A percentile compares a stretch with the other conserved stretches of the same genome.
phyloP scores from a whole-genome alignment of 1,140 invertebrate species.

The Caerostris extrusa region DNA sequence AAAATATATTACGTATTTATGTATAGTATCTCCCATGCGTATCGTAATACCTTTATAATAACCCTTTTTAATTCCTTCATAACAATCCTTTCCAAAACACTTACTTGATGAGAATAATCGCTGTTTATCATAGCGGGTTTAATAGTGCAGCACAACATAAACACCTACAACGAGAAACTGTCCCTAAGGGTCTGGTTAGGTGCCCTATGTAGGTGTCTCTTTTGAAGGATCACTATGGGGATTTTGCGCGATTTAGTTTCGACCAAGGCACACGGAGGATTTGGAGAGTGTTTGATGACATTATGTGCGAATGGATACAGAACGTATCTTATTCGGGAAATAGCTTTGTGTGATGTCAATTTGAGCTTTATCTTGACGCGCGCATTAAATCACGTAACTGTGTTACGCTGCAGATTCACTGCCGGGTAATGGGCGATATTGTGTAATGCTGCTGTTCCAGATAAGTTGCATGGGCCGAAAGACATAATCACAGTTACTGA shows the following conservation, averaged over 20 bases:
- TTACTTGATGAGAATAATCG: not conserved
- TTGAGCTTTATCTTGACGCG: not conserved
- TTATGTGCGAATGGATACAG: not conserved
- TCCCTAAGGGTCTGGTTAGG: not conserved
- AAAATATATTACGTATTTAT: too few species aligned
- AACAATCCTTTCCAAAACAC: not conserved
- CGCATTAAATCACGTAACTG: not conserved
- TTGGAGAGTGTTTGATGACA: constrained; percentile 26
- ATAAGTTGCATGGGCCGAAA: too few species aligned
- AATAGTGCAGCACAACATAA: not conserved
- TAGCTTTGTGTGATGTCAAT: not conserved
- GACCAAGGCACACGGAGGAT: not conserved
- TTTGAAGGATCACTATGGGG: not conserved
- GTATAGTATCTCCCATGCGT: too few species aligned
- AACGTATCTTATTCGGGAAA: not conserved
- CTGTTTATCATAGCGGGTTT: not conserved
- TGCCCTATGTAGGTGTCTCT: not conserved
- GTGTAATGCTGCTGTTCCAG: too few species aligned
- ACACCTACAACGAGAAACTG: not conserved
- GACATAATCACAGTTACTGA: too few species aligned
- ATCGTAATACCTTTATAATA: too few species aligned
- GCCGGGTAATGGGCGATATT: too few species aligned
- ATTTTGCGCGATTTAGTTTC: not conserved
- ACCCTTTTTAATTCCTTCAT: too few species aligned
- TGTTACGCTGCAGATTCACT: too few species aligned